These are phyloP conservation scores for Apamea anceps DNA, from an alignment of 2,888 invertebrate genomes.

Conservation along the genomic window DNA sequence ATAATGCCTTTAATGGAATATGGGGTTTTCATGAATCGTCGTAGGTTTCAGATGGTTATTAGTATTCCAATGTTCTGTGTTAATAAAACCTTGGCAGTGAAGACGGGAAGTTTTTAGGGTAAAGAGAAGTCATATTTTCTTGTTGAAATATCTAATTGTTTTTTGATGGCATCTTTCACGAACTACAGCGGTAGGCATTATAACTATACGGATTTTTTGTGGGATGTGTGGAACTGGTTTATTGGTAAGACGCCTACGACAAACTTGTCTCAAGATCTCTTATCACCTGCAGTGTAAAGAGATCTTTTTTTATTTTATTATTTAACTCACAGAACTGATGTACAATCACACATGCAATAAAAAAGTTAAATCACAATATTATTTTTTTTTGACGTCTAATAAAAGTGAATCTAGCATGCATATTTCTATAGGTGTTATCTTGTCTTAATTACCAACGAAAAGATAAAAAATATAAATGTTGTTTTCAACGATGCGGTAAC, in stretches of 20 bases:
- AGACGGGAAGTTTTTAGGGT: neutral
- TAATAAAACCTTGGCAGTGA: neutral
- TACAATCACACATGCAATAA: neutral
- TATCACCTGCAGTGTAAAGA: conserved; percentile 21
- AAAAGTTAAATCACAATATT: neutral
- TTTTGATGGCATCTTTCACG: neutral
- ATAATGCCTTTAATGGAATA: conserved; percentile 1
- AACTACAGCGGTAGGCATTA: neutral
- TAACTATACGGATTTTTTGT: neutral
- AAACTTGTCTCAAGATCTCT: conserved; percentile 14
- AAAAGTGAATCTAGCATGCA: neutral
- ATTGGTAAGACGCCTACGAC: neutral
- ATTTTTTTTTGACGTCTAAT: too few species aligned
- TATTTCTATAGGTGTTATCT: neutral
- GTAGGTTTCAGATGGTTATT: neutral
- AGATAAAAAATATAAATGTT: conserved; percentile 25
- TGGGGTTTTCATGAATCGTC: conserved; percentile 13
- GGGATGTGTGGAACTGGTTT: neutral
- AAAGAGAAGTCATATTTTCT: neutral
- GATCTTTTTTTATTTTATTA: neutral
- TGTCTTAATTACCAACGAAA: conserved; percentile 33
- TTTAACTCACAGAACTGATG: neutral
- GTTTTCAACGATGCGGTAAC: conserved; percentile 41
- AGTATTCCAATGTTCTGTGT: neutral
- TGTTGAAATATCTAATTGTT: neutral